Evolutionary conservation across 2,797 vertebrate species (phyloP).

Genomic region (Furcifer pardalis): DNA sequence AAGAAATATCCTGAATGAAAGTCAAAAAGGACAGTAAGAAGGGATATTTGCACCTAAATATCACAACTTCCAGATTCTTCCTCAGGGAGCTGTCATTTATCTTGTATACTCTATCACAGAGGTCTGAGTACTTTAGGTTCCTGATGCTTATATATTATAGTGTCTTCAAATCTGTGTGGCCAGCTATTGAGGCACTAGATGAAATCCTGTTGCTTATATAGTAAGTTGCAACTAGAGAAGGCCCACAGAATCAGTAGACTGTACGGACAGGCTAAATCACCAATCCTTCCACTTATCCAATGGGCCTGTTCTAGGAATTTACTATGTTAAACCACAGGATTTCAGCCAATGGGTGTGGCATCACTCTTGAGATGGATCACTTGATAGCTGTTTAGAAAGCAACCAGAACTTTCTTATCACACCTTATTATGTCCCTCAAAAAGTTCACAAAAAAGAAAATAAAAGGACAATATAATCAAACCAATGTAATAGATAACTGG

Average conservation of each 20-base stretch:
- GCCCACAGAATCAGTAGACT: background rate
- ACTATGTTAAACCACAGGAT: too few species aligned
- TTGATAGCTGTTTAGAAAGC: background rate
- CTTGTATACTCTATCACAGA: background rate
- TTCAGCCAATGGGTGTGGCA: too few species aligned
- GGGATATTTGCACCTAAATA: constrained; percentile 5
- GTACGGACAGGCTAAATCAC: too few species aligned
- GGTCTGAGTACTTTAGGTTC: background rate
- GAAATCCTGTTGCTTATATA: background rate
- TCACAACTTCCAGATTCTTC: background rate
- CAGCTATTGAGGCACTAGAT: background rate
- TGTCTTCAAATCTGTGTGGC: background rate
- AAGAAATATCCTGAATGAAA: background rate
- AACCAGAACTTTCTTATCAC: background rate
- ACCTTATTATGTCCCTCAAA: background rate
- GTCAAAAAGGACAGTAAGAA: constrained; percentile 10
- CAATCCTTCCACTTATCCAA: too few species aligned
- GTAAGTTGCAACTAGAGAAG: background rate
- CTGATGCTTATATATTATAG: background rate
- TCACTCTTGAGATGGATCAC: background rate
- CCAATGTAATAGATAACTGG: background rate
- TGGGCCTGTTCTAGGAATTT: too few species aligned
- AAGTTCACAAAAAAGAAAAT: background rate
- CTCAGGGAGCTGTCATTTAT: background rate
- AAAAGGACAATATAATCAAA: background rate